Base-by-base conservation (phyloP, 2,888 invertebrate species). In the Coleophora flavipennella region DNA sequence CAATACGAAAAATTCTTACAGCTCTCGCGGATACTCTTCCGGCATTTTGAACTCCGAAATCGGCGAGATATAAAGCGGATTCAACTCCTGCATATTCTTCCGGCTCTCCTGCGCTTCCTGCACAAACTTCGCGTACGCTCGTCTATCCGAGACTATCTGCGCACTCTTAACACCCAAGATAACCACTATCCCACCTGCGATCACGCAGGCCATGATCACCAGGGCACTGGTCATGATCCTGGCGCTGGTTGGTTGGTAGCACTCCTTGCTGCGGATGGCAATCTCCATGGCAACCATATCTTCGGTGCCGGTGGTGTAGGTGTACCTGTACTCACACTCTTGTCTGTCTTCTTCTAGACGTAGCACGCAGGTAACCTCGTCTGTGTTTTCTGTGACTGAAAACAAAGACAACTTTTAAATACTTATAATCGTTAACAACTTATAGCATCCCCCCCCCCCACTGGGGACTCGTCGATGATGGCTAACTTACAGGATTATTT, bases 11-110 rank as follows among this genome's bases (percentile, higher is more conserved):
- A 20, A 20, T 20, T n/a, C 20, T 6, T 20, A 20, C 6, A 20
- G 12, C 3, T 84, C 83, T 39, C 83, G 74, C 13, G 77, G 77
- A 55, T 67, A 84, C 2, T 73, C 62, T 29, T 83, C 73, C 9
- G 90, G 90, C 43, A 90, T 78, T 43, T 67, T 67, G 49, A 88
- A 90, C 39, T 74, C 68, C 0, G 81, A 79, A 11, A 87, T 79
- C 1, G 90, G 89, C n/a, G 89, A 86, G 48, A 80, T 86, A 49
- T 90, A 91, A 42, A 91, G 55, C 1, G 91, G 91, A 59, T 90
- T 90, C 42, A 85, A 51, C 36, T 78, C 70, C 40, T 76, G 75
- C 65, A 73, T 69, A 33, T 74, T 54, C 33, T 72, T 62, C 38
- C 71, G 67, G 35, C 80, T 79, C 38, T 72, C 73, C 40, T 77